Evolutionary conservation across 2,797 vertebrate genomes (phyloP), one percentile per base, ranked within the genome.

Genomic region (Lateolabrax maculatus): DNA sequence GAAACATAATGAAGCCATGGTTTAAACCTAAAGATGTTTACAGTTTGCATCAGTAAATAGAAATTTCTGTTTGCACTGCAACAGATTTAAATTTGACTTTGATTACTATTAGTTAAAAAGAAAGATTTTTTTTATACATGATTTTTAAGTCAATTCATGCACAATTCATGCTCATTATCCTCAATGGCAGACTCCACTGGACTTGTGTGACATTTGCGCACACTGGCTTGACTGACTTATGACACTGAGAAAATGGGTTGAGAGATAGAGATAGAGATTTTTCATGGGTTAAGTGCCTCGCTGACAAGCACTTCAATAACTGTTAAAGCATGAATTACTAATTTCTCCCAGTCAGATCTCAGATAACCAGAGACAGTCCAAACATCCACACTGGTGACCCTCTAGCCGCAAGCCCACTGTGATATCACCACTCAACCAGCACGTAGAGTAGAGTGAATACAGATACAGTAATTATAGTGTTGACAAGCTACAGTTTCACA

Each of bases 291-390:
- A 25, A 49, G 16, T 21, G 63, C 27, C 37, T 68, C 6, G n/a
- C 29, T 67, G 68, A 67, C 46, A 60, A 76, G 60, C 18, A 31
- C 52, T 60, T 66, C 66, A 13, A 29, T 27, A 62, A 46, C 39
- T 55, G 25, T 48, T 43, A 44, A 51, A 27, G 60, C 16, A 41
- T 19, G 41, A 71, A 71, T 53, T 34, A 71, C 23, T 77, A 9
- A 67, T 67, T 49, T 66, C 60, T 65, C 46, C 71, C 57, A 62
- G 51, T 75, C 27, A 48, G 34, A 49, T 36, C 19, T 64, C 57
- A 37, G 55, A 65, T 27, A 52, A 62, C 18, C 12, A 57, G 8
- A 58, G 41, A 44, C 18, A 65, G 29, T 36, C 19, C 19, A 41
- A 55, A 63, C 53, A 63, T 31, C 49, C 16, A 66, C 36, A 27